Evolutionary conservation across 2,888 invertebrate species (phyloP).

Genomic region (Mesorhabditis belari): DNA sequence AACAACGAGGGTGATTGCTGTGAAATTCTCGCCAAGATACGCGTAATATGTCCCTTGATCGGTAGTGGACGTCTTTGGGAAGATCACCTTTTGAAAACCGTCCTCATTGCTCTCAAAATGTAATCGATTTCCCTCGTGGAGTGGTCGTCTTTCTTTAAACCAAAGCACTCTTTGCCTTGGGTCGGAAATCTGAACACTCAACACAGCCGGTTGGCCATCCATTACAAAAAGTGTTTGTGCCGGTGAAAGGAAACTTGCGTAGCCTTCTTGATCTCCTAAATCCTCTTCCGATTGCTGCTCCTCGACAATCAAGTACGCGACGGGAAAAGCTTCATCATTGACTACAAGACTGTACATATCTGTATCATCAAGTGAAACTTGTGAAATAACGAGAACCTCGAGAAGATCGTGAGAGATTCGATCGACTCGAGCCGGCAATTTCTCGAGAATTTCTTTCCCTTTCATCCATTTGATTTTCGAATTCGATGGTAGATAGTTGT

Average conservation of each 20-base stretch:
- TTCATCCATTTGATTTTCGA: slow-evolving; percentile 42
- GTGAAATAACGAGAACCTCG: slow-evolving; percentile 46
- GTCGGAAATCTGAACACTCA: slow-evolving; percentile 32
- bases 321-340: slow-evolving; percentile 47
- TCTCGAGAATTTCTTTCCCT: slow-evolving; percentile 33
- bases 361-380: slow-evolving; percentile 31
- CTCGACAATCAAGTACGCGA: slow-evolving; percentile 48
- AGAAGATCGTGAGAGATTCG: slow-evolving; percentile 44
- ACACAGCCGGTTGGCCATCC: slow-evolving; percentile 49
- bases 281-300: slow-evolving; percentile 11
- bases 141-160: slow-evolving; percentile 42
- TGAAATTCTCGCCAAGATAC: slow-evolving; percentile 30
- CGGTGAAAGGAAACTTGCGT: slow-evolving; percentile 20
- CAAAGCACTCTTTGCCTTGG: slow-evolving; percentile 38
- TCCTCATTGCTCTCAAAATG: slow-evolving; percentile 25
- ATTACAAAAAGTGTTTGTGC: slow-evolving; percentile 51
- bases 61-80: slow-evolving; percentile 26
- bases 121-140: slow-evolving; percentile 13
- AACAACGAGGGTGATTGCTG: slow-evolving; percentile 44
- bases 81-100: slow-evolving; percentile 35
- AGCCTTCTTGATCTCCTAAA: slow-evolving; percentile 1
- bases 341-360: slow-evolving; percentile 49
- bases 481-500: slow-evolving; percentile 40
- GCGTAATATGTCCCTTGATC: slow-evolving; percentile 50
- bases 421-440: slow-evolving; percentile 35